phyloP scores from a whole-genome alignment of 2,113 vertebrate genomes.

The Thymallus thymallus region DNA sequence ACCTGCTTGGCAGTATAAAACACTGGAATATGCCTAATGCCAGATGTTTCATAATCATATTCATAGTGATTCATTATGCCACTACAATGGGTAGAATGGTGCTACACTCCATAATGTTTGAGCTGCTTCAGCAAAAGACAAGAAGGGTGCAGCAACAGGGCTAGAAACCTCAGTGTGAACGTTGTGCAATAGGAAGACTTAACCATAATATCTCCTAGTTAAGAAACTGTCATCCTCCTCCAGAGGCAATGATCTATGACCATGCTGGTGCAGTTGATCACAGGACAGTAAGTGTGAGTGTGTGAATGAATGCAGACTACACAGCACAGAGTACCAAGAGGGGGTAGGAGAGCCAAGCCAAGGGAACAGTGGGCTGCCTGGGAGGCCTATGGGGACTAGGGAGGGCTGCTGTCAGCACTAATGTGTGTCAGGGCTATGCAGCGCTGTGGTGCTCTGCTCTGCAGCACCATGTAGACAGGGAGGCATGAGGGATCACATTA shows the following conservation, averaged over 20 bases:
- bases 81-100: too few relatives aligned
- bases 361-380: conserved; percentile 28
- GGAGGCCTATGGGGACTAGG: conserved; percentile 36
- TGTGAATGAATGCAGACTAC: conserved; percentile 41
- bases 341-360: conserved; percentile 45
- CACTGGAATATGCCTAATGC: too few relatives aligned
- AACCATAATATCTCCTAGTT: background rate
- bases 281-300: conserved; percentile 24
- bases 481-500: conserved; percentile 21
- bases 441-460: conserved; percentile 21
- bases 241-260: conserved; percentile 18
- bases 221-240: conserved; percentile 4
- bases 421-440: conserved; percentile 55
- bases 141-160: too few relatives aligned
- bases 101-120: too few relatives aligned
- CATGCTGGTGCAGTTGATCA: conserved; percentile 46
- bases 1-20: too few relatives aligned
- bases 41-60: too few relatives aligned
- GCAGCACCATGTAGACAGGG: conserved; percentile 27
- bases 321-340: conserved; percentile 20
- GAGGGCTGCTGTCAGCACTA: conserved; percentile 67
- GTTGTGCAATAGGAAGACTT: too few relatives aligned
- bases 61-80: too few relatives aligned
- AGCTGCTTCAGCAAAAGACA: too few relatives aligned
- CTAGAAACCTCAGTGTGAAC: too few relatives aligned